Evolutionary conservation across 2,797 vertebrate species (phyloP).

Genomic region (Lepilemur ruficaudatus): DNA sequence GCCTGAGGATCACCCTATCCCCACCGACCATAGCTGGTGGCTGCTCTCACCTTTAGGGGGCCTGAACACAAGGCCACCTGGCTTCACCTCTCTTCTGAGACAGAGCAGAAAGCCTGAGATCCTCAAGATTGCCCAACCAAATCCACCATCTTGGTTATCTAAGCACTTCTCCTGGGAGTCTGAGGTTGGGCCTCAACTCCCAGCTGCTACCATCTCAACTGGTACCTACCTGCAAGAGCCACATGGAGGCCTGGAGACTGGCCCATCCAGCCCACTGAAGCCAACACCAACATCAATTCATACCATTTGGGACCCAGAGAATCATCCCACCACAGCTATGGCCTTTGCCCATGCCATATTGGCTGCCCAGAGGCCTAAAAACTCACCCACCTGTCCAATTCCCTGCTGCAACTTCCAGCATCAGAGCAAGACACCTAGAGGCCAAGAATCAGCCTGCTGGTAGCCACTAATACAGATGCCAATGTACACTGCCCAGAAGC

Average conservation of each 20-base stretch:
- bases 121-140: not conserved
- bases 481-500: not conserved
- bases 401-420: not conserved
- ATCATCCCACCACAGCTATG: not conserved
- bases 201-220: not conserved
- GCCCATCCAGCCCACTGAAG: not conserved
- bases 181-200: not conserved
- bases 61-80: not conserved
- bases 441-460: not conserved
- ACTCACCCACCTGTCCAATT: not conserved
- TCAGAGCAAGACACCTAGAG: not conserved
- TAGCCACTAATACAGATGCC: not conserved
- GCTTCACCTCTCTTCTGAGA: not conserved
- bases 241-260: not conserved
- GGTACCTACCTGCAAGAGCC: not conserved
- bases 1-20: not conserved
- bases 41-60: not conserved
- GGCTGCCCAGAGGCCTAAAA: not conserved
- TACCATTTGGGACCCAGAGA: not conserved
- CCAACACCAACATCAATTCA: not conserved
- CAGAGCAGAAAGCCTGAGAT: not conserved
- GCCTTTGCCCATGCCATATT: not conserved
- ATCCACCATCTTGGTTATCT: not conserved
- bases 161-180: not conserved
- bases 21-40: not conserved